phyloP scores from a whole-genome alignment of 2,888 invertebrate genomes.

The Conus canariensis region DNA sequence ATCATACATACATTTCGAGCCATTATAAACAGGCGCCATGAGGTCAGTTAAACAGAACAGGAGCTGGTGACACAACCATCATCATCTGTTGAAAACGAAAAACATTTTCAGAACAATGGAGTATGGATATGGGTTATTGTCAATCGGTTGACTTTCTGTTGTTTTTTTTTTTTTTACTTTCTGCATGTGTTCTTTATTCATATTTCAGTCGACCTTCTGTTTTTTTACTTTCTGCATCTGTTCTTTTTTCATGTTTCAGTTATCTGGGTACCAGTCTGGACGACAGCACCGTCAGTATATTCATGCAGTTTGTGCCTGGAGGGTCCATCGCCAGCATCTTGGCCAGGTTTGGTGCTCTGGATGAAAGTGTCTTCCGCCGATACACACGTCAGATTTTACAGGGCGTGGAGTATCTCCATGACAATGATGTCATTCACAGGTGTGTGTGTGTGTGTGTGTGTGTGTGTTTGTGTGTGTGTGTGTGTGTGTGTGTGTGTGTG shows the following conservation, averaged over 20 bases:
- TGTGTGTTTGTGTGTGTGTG: background rate
- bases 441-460: background rate
- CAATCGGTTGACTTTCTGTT: too few species aligned
- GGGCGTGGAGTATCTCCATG: constrained; percentile 78
- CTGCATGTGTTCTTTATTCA: too few species aligned
- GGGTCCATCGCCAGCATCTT: constrained; percentile 78
- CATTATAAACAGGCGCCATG: too few species aligned
- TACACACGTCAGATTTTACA: constrained; percentile 79
- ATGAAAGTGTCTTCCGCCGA: constrained; percentile 76
- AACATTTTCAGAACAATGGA: too few species aligned
- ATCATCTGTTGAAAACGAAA: too few species aligned
- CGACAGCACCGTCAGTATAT: constrained; percentile 76
- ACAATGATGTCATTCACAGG: constrained; percentile 78
- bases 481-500: background rate
- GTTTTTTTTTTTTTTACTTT: too few species aligned
- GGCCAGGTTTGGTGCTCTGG: constrained; percentile 77
- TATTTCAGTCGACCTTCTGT: too few species aligned
- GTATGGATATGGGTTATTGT: too few species aligned
- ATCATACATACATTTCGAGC: too few species aligned
- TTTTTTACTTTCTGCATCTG: background rate
- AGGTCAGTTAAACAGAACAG: too few species aligned
- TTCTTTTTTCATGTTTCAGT: constrained; percentile 55
- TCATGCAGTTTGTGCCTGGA: constrained; percentile 79
- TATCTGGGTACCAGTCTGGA: constrained; percentile 78
- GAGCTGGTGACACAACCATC: too few species aligned